Evolutionary conservation across 2,888 invertebrate species (phyloP).

Genomic region (Epistrophella euchroma): DNA sequence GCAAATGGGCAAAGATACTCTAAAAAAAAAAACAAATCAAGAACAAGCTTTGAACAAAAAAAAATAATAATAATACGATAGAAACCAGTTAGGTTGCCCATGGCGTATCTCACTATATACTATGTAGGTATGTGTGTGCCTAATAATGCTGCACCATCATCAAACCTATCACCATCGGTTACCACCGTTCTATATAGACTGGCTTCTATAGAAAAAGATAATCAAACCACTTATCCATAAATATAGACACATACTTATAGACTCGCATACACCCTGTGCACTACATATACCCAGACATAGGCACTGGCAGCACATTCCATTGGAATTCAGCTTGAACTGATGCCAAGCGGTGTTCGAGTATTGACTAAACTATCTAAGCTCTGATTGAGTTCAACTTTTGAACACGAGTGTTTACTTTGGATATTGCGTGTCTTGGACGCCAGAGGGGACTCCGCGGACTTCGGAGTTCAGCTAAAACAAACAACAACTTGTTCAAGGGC

Average conservation of each 20-base stretch:
- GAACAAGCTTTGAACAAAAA: slow-evolving; percentile 44
- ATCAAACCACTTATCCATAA: slow-evolving; percentile 69
- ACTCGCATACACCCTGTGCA: slow-evolving; percentile 10
- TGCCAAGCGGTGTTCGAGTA: slow-evolving; percentile 8
- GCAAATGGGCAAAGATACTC: slow-evolving; percentile 60
- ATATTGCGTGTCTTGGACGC: slow-evolving; percentile 35
- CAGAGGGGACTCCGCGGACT: not conserved
- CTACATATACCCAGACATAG: slow-evolving; percentile 26
- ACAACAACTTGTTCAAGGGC: slow-evolving; percentile 72
- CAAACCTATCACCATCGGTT: slow-evolving; percentile 54
- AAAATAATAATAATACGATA: not conserved
- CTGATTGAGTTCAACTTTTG: slow-evolving; percentile 62
- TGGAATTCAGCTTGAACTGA: slow-evolving; percentile 28
- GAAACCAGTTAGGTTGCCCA: slow-evolving; percentile 64
- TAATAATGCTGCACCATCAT: slow-evolving; percentile 47
- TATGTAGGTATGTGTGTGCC: not conserved
- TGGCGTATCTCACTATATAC: slow-evolving; percentile 1
- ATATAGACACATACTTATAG: slow-evolving; percentile 4
- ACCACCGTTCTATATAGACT: slow-evolving; percentile 55
- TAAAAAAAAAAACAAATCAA: slow-evolving; percentile 38
- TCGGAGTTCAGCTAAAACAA: slow-evolving; percentile 41
- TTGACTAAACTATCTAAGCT: slow-evolving; percentile 46
- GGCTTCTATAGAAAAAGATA: slow-evolving; percentile 57
- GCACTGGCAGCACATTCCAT: slow-evolving; percentile 62
- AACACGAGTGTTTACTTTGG: slow-evolving; percentile 61